These are phyloP conservation scores for Uloborus diversus DNA, from an alignment of 1,140 invertebrate genomes.

Conservation along the genomic window DNA sequence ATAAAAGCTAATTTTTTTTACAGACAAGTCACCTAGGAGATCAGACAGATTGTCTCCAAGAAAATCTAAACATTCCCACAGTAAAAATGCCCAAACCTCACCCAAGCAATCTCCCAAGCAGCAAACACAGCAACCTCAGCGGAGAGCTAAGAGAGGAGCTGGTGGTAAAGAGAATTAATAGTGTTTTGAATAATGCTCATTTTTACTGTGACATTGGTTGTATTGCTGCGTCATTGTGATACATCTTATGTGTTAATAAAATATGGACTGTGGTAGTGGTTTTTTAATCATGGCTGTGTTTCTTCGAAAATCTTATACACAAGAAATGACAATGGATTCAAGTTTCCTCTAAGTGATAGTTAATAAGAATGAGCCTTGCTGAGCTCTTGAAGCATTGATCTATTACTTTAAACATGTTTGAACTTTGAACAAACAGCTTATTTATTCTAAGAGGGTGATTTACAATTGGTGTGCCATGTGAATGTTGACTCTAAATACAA, in stretches of 20 bases:
- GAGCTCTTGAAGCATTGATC: too few relatives aligned
- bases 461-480: too few relatives aligned
- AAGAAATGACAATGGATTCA: too few relatives aligned
- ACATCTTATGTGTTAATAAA: not conserved
- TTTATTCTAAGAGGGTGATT: too few relatives aligned
- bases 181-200: not conserved
- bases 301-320: too few relatives aligned
- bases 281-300: too few relatives aligned
- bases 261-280: not conserved
- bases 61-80: constrained; percentile 11
- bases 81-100: constrained; percentile 20
- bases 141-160: constrained; percentile 17
- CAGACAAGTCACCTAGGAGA: constrained; percentile 14
- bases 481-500: too few relatives aligned
- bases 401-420: too few relatives aligned
- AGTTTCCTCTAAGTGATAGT: too few relatives aligned
- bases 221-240: not conserved
- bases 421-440: too few relatives aligned
- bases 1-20: not conserved
- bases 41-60: constrained; percentile 15
- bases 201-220: not conserved
- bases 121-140: not conserved
- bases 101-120: constrained; percentile 28
- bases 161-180: constrained; percentile 7
- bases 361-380: too few relatives aligned